phyloP scores from a whole-genome alignment of 2,888 invertebrate genomes.

The Synergus gifuensis region DNA sequence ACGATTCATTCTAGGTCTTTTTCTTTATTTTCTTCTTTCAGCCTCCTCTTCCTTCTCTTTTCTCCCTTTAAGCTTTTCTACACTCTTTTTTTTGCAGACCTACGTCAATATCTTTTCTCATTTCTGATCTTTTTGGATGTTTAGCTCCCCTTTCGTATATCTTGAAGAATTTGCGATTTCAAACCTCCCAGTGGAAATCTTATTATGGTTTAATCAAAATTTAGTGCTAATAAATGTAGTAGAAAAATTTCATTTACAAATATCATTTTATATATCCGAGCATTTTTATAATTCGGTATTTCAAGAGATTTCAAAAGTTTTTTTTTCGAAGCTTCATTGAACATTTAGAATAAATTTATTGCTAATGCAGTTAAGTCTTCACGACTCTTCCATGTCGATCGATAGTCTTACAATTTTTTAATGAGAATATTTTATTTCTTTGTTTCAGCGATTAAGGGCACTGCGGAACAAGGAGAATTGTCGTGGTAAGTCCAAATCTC shows the following conservation, averaged over 20 bases:
- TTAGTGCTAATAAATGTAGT: no score
- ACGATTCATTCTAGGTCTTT: slow-evolving; percentile 21
- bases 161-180: background rate
- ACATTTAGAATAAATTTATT: background rate
- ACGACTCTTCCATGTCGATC: background rate
- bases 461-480: background rate
- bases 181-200: background rate
- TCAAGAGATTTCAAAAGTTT: no score
- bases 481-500: background rate
- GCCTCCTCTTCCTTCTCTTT: background rate
- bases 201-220: no score
- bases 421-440: background rate
- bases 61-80: background rate
- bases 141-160: background rate
- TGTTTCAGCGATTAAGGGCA: slow-evolving; percentile 16
- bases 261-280: no score
- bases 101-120: background rate
- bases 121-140: background rate
- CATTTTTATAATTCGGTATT: no score
- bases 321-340: no score
- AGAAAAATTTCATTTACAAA: no score
- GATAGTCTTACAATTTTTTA: background rate
- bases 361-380: background rate
- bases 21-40: background rate
- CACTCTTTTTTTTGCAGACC: background rate